Evolutionary conservation across 2,888 invertebrate genomes (phyloP), one percentile per base, ranked within the genome.

Genomic region (Nymphalis c-album): DNA sequence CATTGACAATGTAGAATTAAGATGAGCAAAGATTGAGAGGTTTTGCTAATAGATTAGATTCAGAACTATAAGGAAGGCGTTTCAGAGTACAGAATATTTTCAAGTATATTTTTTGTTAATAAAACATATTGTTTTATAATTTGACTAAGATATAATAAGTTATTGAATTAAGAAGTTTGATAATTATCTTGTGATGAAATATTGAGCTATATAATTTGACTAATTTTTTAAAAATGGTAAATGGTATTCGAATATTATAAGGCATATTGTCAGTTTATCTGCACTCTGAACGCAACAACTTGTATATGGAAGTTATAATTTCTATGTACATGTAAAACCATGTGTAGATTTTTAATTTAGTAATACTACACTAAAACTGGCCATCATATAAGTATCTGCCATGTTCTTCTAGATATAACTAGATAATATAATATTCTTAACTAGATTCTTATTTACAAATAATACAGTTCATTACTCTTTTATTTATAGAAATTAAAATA

Each of bases 351-450:
- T 84, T 92, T 87, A 89, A 91, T 92, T 93, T 93, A 93, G 93
- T 94, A 94, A 94, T 94, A 94, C 94, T 94, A 94, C 92, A 87
- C 93, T 94, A 94, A 77, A 94, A 95, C 95, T 95, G 95, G 95
- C 95, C 95, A 91, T 94, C 91, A 87, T 92, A 93, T 93, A 94
- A 94, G 93, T 94, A 93, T 94, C 93, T 91, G 94, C 94, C 94
- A 93, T 93, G 93, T 93, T 93, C 84, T 87, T 86, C 89, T 92
- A 91, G 88, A 88, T 90, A 93, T 91, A 93, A 93, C 92, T 91
- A 92, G 83, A 85, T 89, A 90, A 91, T 91, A 91, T 93, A 93
- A 93, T 94, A 93, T 93, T 87, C 93, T 93, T 93, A 93, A 88
- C 89, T 91, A 89, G 80, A 83, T 84, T 91, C 86, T 87, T 94